Evolutionary conservation across 2,113 vertebrate species (phyloP), one percentile per base, ranked within the genome.

Genomic region (Phalacrocorax pelagicus): DNA sequence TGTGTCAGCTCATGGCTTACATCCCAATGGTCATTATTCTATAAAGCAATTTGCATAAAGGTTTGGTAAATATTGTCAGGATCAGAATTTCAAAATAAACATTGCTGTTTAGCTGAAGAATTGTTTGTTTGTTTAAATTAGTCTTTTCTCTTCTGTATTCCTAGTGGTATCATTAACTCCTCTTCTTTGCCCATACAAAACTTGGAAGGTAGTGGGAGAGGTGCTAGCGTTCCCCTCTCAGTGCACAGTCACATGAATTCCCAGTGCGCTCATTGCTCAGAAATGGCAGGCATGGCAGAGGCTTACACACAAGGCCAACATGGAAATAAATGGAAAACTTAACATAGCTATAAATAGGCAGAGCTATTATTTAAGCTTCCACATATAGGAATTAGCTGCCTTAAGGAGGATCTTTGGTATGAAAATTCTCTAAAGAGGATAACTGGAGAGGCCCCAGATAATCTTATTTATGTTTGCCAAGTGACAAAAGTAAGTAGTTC

Each of bases 301-400:
- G 61, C 61, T 91, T 47, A 47, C 63, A 86, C 18, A 42, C 24
- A 93, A 89, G 79, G 62, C 26, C 47, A 91, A 88, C 22, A 81
- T 40, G 88, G 80, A 92, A 94, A 72, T 78, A 58, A 94, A 94
- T 36, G 29, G 90, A 81, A 95, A 93, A 90, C 32, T 73, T 82
- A 86, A 73, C 46, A 24, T 8, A 66, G 30, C 40, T 90, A 81
- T 94, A 96, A 93, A 88, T 78, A 92, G 77, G 20, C 17, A 88
- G 72, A 93, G 32, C 38, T 92, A 51, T 78, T 90, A 92, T 91
- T 96, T 88, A 88, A 97, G 51, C 52, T 71, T 84, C 55, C 42
- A 61, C 72, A 75, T 69, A 46, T 3, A 93, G 55, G 40, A 96
- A 80, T 70, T 90, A 73, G 10, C n/a, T 92, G n/a, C 47, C 54